Base-by-base conservation (phyloP, 2,113 vertebrate species). In the Cinclus mexicanus region DNA sequence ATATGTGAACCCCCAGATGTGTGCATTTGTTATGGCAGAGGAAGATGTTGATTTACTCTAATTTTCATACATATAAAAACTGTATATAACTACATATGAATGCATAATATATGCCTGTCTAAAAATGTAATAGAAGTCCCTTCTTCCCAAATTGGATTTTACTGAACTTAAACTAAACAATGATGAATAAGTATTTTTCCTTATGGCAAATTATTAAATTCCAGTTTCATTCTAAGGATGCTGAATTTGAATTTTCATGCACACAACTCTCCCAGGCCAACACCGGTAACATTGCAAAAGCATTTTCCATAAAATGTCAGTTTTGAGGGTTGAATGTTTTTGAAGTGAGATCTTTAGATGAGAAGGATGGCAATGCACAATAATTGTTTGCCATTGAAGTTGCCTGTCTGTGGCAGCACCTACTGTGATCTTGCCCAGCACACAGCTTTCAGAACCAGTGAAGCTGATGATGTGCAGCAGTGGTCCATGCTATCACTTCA, bases 361-460 rank as follows among this genome's bases (percentile, higher is more conserved):
- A 49, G 28, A 70, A 49, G 2, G 42, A 49, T 10, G 11, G 31
- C 28, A 57, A n/a, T 31, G 35, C 39, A 33, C 37, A 77, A 46
- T 39, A 61, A 39, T 4, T 19, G 4, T 33, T 91, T 78, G 14
- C 25, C 33, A 13, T 1, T 35, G 31, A 21, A 20, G 10, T 19
- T 84, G 7, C 6, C 50, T 69, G 31, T 46, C 68, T 42, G 37
- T 42, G 25, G 23, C 72, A 91, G 42, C 52, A 59, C 47, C 25
- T 35, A 6, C 49, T 7, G 5, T 37, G 52, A 31, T 16, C 31
- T 44, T 39, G n/a, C 20, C 29, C 50, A 78, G 29, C 24, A 47
- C 20, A 6, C 1, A 11, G 3, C 53, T 68, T 67, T 56, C 37
- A 82, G 49, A 82, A 7, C 52, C 0, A 0, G 9, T 25, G 55